phyloP scores from a whole-genome alignment of 1,140 invertebrate species.

The Platorchestia sp. region DNA sequence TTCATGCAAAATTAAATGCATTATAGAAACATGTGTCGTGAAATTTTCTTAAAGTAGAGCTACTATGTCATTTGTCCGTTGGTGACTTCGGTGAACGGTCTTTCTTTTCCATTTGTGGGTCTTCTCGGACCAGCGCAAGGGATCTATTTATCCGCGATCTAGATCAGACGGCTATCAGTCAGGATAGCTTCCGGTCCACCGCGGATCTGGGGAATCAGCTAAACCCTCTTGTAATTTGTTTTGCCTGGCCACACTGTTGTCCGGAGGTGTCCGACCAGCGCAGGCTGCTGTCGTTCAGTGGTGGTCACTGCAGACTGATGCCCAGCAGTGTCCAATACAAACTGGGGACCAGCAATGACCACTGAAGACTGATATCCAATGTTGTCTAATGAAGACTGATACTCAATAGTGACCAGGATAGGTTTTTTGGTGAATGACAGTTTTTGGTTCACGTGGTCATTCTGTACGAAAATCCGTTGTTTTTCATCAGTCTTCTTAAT shows the following conservation, averaged over 20 bases:
- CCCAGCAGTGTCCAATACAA: neutral
- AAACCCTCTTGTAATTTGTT: neutral
- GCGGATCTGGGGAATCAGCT: conserved; percentile 12
- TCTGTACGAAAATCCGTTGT: too few species aligned
- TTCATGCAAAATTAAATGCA: too few species aligned
- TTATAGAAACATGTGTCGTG: too few species aligned
- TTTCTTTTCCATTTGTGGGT: neutral
- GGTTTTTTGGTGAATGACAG: too few species aligned
- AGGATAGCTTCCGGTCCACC: conserved; percentile 27
- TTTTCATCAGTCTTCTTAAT: too few species aligned
- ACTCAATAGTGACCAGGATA: neutral
- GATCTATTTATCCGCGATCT: neutral
- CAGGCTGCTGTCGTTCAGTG: neutral
- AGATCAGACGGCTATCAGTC: conserved; percentile 20
- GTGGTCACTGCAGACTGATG: neutral
- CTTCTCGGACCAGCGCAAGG: neutral
- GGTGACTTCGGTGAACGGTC: neutral
- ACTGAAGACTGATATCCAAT: neutral
- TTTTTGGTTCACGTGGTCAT: too few species aligned
- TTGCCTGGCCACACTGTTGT: neutral
- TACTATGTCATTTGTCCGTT: neutral
- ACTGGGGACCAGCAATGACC: neutral
- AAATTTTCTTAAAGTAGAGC: neutral
- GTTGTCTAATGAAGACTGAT: neutral
- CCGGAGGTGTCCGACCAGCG: neutral